Conservation (phyloP, 2,113 vertebrate genomes). For the Peromyscus leucopus region DNA sequence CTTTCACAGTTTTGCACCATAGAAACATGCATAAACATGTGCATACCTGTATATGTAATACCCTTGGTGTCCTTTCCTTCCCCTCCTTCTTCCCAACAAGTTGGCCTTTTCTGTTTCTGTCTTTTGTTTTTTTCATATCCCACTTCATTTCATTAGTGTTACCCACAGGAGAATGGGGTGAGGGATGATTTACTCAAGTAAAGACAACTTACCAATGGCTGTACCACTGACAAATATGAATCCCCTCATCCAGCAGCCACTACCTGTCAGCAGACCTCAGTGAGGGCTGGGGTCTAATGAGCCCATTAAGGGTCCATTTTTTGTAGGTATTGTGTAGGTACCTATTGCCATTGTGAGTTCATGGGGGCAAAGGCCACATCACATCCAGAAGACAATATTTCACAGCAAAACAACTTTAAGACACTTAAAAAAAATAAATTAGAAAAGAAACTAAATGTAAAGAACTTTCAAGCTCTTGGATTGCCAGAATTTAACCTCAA, state of each 20-base stretch:
- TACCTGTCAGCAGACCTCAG: background rate
- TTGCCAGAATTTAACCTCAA: background rate
- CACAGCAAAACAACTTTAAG: background rate
- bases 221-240: background rate
- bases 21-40: background rate
- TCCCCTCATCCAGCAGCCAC: background rate
- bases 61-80: background rate
- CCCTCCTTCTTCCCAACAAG: background rate
- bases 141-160: background rate
- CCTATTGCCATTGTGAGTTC: background rate
- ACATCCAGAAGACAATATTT: background rate
- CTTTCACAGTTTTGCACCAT: background rate
- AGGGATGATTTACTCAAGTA: background rate
- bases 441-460: background rate
- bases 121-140: background rate
- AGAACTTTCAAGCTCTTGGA: background rate
- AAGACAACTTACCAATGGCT: background rate
- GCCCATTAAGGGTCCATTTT: background rate
- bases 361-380: too few relatives aligned
- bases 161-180: background rate
- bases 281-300: background rate
- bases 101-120: background rate
- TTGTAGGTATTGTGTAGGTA: too few relatives aligned
- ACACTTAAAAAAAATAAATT: background rate
- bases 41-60: background rate